Conservation (phyloP, 2,797 vertebrate species). For the Aldrovandia affinis region DNA sequence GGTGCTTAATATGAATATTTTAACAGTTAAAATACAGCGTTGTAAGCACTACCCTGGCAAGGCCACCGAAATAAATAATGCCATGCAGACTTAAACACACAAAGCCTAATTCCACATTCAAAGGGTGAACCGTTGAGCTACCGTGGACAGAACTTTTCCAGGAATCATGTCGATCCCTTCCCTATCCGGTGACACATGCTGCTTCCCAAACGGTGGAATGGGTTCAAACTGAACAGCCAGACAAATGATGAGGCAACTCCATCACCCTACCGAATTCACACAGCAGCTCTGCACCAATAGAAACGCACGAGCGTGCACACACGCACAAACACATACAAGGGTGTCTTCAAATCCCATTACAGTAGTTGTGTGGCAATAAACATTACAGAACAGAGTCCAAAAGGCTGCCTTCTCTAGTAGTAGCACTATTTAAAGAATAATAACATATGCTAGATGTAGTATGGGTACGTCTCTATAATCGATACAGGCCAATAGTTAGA, state of each 20-base stretch:
- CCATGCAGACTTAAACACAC: background rate
- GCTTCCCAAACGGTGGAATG: background rate
- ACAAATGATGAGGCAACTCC: background rate
- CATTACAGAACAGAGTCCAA: background rate
- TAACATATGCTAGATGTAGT: too few relatives aligned
- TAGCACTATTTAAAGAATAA: too few relatives aligned
- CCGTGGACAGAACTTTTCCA: background rate
- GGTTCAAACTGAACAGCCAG: background rate
- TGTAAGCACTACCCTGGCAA: background rate
- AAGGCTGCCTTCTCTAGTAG: too few relatives aligned
- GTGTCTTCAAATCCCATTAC: background rate
- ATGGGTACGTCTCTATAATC: too few relatives aligned
- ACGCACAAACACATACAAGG: background rate
- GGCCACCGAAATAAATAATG: background rate
- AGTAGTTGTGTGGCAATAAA: background rate
- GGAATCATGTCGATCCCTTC: background rate
- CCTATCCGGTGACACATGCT: background rate
- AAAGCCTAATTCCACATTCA: background rate
- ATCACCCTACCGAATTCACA: background rate
- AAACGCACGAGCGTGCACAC: background rate
- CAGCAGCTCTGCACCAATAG: background rate
- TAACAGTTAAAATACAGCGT: background rate
- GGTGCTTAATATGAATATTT: background rate
- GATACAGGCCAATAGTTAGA: too few relatives aligned
- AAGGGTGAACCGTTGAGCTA: background rate